Base-by-base conservation (phyloP, 2,888 invertebrate genomes). In the Parnassius orleans region DNA sequence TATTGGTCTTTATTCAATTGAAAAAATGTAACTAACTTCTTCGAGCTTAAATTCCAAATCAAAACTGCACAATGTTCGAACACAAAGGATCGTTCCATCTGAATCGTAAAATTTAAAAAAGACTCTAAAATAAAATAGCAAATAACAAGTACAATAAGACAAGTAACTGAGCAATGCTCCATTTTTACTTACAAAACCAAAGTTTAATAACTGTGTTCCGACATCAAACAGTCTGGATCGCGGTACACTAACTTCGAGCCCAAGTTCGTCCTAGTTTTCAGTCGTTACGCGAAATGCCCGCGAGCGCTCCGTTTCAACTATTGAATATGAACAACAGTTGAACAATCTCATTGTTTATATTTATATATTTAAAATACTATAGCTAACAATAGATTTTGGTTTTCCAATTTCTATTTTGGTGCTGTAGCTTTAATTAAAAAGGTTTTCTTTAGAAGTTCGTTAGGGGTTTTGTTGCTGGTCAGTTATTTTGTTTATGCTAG, bases 321-420 rank as follows among this genome's bases (percentile, higher is more conserved):
- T 69, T 68, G 65, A 69, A 66, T 67, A 60, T 57, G 57, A 59
- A 66, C 65, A 61, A 65, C 66, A 67, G 64, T 68, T 68, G 66
- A 74, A 70, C 69, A 65, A 68, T 68, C 66, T 66, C 68, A 69
- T 73, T 74, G 72, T 74, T 72, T 68, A 60, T 59, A 64, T 55
- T 67, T 46, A 33, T 33, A 33, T 33, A 33, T 55, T 64, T 65
- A 63, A 59, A 57, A 53, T 65, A 62, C 60, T 64, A 63, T 55
- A 64, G 50, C 63, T 41, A 63, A 65, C 66, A 67, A 43, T 54
- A 56, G 10, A 58, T 33, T 61, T 63, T 63, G 57, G 60, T 57
- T 66, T 43, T 41, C 19, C 47, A 46, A 51, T 44, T 51, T 56
- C 55, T 61, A 51, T 43, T 12, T n/a, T 24, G 19, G 5, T 10